phyloP scores from a whole-genome alignment of 2,888 invertebrate genomes.

The Dasypogon diadema region DNA sequence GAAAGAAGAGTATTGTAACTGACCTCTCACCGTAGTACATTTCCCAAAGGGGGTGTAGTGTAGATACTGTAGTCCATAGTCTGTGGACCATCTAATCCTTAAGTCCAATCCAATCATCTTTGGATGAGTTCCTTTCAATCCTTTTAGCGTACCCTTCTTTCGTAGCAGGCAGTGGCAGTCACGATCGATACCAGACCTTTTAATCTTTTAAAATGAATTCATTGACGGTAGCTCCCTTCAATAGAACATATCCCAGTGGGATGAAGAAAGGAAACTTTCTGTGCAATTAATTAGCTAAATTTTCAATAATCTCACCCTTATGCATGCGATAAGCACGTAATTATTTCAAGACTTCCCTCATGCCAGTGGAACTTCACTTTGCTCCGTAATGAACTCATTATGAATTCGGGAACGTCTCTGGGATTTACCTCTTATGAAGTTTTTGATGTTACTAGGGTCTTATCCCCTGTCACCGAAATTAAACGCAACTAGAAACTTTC shows the following conservation, averaged over 20 bases:
- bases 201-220: conserved; percentile 41
- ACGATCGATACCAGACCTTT: conserved; percentile 38
- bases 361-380: not conserved
- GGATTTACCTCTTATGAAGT: too few relatives aligned
- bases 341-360: not conserved
- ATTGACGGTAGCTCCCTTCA: not conserved
- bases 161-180: not conserved
- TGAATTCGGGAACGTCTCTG: conserved; percentile 1
- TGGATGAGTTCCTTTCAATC: conserved; percentile 40
- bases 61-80: too few relatives aligned
- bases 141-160: conserved; percentile 26
- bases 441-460: too few relatives aligned
- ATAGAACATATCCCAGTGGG: not conserved
- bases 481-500: too few relatives aligned
- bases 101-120: conserved; percentile 32
- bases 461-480: too few relatives aligned
- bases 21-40: too few relatives aligned
- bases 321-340: conserved; percentile 31
- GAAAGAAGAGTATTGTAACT: too few relatives aligned
- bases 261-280: conserved; percentile 11
- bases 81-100: conserved; percentile 4
- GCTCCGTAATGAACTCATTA: conserved; percentile 1
- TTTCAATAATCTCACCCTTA: conserved; percentile 17
- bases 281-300: conserved; percentile 31
- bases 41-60: too few relatives aligned